Conservation (phyloP, 2,797 vertebrate species). For the Bucorvus abyssinicus region DNA sequence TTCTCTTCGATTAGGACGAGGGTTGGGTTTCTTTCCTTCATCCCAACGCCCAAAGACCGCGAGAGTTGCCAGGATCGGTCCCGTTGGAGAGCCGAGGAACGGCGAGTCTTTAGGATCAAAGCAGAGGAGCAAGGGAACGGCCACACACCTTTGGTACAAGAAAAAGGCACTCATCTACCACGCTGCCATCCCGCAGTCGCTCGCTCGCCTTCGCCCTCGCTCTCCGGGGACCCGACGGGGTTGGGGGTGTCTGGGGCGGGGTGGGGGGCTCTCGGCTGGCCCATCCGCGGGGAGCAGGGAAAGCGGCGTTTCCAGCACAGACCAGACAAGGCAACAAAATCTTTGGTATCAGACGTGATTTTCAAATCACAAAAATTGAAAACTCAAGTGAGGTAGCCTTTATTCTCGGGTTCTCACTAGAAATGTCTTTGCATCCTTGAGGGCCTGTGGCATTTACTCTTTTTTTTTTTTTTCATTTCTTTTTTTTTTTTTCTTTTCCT, state of each 20-base stretch:
- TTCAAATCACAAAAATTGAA: conserved; percentile 93
- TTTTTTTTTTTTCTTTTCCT: not conserved
- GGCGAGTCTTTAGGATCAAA: conserved; percentile 51
- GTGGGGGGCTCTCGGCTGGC: not conserved
- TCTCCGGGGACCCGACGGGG: not conserved
- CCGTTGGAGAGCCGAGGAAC: conserved; percentile 63
- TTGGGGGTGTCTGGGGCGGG: not conserved
- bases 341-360: conserved; percentile 99
- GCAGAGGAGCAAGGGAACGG: conserved; percentile 72
- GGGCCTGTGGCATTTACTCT: conserved; percentile 31
- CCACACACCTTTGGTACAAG: conserved; percentile 94
- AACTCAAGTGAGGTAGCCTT: conserved; percentile 96
- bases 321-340: conserved; percentile 91
- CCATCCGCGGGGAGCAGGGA: conserved; percentile 21
- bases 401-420: conserved; percentile 90
- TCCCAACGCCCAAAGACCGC: conserved; percentile 52
- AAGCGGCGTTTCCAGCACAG: conserved; percentile 79
- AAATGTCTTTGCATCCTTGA: conserved; percentile 85
- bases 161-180: conserved; percentile 96
- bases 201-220: conserved; percentile 37
- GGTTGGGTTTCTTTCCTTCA: not conserved
- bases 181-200: conserved; percentile 35
- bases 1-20: not conserved
- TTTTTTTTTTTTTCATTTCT: not conserved
- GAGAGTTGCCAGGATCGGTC: conserved; percentile 15